Evolutionary conservation across 2,888 invertebrate genomes (phyloP).

Genomic region (Lasioglossum marginatum): DNA sequence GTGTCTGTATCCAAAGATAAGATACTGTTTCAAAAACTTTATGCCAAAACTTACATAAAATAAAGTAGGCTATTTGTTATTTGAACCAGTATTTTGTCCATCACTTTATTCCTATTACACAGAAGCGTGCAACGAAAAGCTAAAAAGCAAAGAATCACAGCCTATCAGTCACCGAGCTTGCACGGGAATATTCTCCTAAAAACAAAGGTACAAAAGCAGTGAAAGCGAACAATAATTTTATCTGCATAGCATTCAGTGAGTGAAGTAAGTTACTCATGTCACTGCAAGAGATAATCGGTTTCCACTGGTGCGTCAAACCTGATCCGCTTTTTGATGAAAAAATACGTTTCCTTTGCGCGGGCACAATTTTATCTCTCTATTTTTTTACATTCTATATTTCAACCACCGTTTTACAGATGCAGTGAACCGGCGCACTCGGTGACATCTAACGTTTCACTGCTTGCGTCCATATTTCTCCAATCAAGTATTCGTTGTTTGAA

Average conservation of each 20-base stretch:
- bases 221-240: not conserved
- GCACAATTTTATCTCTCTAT: not conserved
- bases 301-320: not conserved
- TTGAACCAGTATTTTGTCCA: not conserved
- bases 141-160: not conserved
- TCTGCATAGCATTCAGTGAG: not conserved
- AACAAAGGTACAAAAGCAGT: not conserved
- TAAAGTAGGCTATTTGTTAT: not conserved
- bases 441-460: not conserved
- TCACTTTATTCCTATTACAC: not conserved
- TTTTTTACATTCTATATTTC: not conserved
- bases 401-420: not conserved
- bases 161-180: not conserved
- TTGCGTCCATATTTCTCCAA: conserved; percentile 19
- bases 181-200: not conserved
- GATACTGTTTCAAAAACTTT: not conserved
- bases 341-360: not conserved
- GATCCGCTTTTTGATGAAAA: not conserved
- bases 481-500: conserved; percentile 28
- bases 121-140: not conserved
- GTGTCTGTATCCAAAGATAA: not conserved
- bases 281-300: not conserved
- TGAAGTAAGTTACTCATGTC: not conserved
- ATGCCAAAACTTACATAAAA: not conserved
- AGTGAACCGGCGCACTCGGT: not conserved